Evolutionary conservation across 1,140 invertebrate species (phyloP).

Genomic region (Formica exsecta): DNA sequence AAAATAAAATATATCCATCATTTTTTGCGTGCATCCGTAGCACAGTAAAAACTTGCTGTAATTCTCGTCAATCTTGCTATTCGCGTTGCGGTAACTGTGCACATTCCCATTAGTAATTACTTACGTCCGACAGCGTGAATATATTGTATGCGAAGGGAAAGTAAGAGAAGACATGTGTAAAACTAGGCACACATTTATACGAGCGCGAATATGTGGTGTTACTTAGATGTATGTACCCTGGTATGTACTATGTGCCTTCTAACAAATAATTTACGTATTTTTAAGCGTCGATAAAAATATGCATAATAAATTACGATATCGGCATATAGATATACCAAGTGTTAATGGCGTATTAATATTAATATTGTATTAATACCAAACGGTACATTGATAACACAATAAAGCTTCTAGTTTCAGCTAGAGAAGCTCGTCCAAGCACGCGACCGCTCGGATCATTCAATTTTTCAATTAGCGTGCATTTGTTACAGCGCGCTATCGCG

Average conservation of each 20-base stretch:
- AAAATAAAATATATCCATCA: conserved; percentile 25
- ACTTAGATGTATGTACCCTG: background rate
- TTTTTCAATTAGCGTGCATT: conserved; percentile 64
- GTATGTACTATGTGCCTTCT: background rate
- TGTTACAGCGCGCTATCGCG: conserved; percentile 59
- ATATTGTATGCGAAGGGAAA: conserved; percentile 44
- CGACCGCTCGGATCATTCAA: conserved; percentile 60
- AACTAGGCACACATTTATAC: conserved; percentile 13
- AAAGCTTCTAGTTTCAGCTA: conserved; percentile 25
- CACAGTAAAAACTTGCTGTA: conserved; percentile 49
- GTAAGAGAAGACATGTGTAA: conserved; percentile 38
- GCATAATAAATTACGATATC: conserved; percentile 7
- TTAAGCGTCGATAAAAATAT: background rate
- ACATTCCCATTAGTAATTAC: conserved; percentile 62
- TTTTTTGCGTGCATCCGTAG: conserved; percentile 13
- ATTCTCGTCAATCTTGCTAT: conserved; percentile 61
- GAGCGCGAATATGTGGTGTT: background rate
- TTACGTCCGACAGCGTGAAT: conserved; percentile 27
- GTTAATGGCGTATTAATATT: background rate
- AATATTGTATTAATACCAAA: background rate
- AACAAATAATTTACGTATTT: background rate
- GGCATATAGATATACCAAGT: background rate
- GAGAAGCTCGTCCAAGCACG: conserved; percentile 51
- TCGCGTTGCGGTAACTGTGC: conserved; percentile 44
- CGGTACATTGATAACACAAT: conserved; percentile 19